Conservation (phyloP, 1,140 invertebrate genomes). For the Ridgeia piscesae region DNA sequence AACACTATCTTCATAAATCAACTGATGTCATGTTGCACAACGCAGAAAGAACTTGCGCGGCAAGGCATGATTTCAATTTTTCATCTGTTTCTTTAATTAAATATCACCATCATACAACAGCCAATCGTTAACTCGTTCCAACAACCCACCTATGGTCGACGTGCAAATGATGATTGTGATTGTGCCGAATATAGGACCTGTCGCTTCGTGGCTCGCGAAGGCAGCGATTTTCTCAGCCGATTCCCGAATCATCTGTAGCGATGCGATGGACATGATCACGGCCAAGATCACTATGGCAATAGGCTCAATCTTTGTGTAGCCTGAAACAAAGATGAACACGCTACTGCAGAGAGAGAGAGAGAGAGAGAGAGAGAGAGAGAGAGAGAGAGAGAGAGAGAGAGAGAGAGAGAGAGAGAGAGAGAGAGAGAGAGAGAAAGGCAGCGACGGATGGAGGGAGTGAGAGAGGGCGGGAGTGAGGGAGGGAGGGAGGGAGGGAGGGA, state of each 20-base stretch:
- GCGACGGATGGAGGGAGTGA: too few species aligned
- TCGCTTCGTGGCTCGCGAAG: slow-evolving; percentile 1
- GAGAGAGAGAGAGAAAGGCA: too few species aligned
- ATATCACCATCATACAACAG: background rate
- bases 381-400: too few species aligned
- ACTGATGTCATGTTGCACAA: background rate
- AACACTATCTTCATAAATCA: background rate
- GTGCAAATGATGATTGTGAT: background rate
- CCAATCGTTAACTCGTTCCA: background rate
- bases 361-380: too few species aligned
- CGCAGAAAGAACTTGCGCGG: background rate
- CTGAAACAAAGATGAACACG: slow-evolving; percentile 27
- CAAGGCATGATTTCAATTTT: background rate
- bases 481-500: too few species aligned
- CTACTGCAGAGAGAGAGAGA: too few species aligned
- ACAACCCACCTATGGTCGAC: background rate
- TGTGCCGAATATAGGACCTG: slow-evolving; percentile 18
- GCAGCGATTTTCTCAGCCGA: slow-evolving; percentile 21
- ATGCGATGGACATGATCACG: slow-evolving; percentile 59
- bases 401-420: too few species aligned
- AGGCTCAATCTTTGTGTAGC: slow-evolving; percentile 58
- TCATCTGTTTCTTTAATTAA: background rate
- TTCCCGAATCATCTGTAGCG: slow-evolving; percentile 50
- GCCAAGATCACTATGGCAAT: slow-evolving; percentile 55
- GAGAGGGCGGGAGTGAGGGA: too few species aligned